Conservation (phyloP, 2,888 invertebrate genomes). For the Unio pictorum region DNA sequence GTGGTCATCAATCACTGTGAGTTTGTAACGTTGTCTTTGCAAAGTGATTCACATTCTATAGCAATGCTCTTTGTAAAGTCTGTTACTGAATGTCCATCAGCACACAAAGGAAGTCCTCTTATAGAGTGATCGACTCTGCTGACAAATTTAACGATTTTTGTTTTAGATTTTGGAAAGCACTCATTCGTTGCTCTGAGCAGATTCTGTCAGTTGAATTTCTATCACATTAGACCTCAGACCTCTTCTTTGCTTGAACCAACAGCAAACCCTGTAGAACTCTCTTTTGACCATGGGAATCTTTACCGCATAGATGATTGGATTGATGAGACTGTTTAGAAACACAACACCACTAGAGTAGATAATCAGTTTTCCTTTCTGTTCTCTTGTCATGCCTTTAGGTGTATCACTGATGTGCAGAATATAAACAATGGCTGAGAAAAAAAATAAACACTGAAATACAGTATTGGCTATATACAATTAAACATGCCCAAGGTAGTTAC, state of each 20-base stretch:
- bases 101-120: too few species aligned
- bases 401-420: conserved; percentile 27
- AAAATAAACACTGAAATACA: conserved; percentile 1
- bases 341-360: conserved; percentile 25
- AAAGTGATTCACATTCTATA: too few species aligned
- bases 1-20: too few species aligned
- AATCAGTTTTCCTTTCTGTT: conserved; percentile 34
- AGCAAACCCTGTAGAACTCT: conserved; percentile 32
- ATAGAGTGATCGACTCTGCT: too few species aligned
- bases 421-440: conserved; percentile 37
- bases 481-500: neutral
- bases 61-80: too few species aligned
- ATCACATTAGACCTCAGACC: neutral
- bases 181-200: too few species aligned
- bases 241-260: conserved; percentile 11
- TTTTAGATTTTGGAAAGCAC: too few species aligned
- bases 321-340: conserved; percentile 46
- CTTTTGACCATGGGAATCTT: conserved; percentile 41
- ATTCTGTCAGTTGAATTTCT: too few species aligned
- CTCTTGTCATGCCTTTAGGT: conserved; percentile 20
- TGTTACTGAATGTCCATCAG: too few species aligned
- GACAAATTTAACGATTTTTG: too few species aligned
- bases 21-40: too few species aligned
- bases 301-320: conserved; percentile 52
- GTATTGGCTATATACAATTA: neutral